Percentiles rank a stretch among this genome's conserved stretches.
These are phyloP conservation scores for Odontophorus gujanensis DNA, from an alignment of 2,113 vertebrate genomes.

Conservation along the genomic window DNA sequence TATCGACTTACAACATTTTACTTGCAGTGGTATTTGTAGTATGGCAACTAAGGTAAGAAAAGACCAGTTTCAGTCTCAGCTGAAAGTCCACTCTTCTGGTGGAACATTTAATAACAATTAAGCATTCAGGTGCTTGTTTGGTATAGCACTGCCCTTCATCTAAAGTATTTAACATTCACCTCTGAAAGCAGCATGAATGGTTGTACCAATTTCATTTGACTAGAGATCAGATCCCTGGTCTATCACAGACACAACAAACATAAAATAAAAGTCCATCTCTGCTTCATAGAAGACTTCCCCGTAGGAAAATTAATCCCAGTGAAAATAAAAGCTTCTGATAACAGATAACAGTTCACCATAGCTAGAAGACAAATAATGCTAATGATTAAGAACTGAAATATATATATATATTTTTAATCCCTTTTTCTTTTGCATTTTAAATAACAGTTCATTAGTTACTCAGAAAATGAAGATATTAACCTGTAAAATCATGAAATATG, in stretches of 20 bases:
- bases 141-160: not conserved
- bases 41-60: not conserved
- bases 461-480: not conserved
- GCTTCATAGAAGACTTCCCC: not conserved
- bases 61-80: not conserved
- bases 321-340: not conserved
- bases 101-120: not conserved
- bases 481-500: conserved; percentile 13
- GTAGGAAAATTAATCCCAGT: not conserved
- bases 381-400: not conserved
- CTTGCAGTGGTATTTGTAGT: not conserved
- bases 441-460: not conserved
- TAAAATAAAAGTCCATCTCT: not conserved
- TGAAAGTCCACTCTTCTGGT: not conserved
- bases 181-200: not conserved
- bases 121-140: not conserved
- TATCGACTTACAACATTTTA: not conserved
- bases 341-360: not conserved
- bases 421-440: not conserved
- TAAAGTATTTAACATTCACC: not conserved
- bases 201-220: not conserved
- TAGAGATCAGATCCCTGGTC: not conserved
- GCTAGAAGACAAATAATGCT: not conserved
- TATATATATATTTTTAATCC: not conserved
- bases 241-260: not conserved